Evolutionary conservation across 2,888 invertebrate species (phyloP).

Genomic region (Drosophila silvestris): DNA sequence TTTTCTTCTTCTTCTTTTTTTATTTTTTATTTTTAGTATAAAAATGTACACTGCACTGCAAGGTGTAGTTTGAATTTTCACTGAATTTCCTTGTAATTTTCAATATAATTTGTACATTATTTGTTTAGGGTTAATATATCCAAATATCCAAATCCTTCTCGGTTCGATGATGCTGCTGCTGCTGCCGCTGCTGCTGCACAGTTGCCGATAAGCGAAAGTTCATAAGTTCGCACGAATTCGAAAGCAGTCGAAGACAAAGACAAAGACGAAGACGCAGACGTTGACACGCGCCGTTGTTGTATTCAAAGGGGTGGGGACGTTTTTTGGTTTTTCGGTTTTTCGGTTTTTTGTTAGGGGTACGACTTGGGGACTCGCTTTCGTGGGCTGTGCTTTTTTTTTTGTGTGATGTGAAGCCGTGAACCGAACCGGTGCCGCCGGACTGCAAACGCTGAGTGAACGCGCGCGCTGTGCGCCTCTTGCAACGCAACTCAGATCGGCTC

Average conservation of each 20-base stretch:
- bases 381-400: constrained; percentile 5
- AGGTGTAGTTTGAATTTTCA: constrained; percentile 30
- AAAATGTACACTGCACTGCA: constrained; percentile 33
- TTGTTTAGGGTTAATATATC: constrained; percentile 16
- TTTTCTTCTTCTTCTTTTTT: neutral
- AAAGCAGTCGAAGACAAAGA: constrained; percentile 60
- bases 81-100: constrained; percentile 25
- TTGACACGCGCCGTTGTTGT: constrained; percentile 69
- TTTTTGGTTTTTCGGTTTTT: constrained; percentile 9
- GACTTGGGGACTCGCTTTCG: constrained; percentile 43
- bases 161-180: constrained; percentile 2
- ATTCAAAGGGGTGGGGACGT: constrained; percentile 13
- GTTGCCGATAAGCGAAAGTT: constrained; percentile 70
- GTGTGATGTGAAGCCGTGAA: constrained; percentile 67
- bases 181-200: constrained; percentile 1
- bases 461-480: constrained; percentile 76
- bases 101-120: constrained; percentile 17
- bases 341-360: constrained; percentile 24
- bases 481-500: constrained; percentile 70
- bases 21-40: neutral
- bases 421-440: constrained; percentile 85
- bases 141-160: constrained; percentile 40
- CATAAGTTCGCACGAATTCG: constrained; percentile 77
- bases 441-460: constrained; percentile 85
- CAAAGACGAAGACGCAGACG: constrained; percentile 67